Base-by-base conservation (phyloP, 2,797 vertebrate genomes). In the Sitta carolinensis region DNA sequence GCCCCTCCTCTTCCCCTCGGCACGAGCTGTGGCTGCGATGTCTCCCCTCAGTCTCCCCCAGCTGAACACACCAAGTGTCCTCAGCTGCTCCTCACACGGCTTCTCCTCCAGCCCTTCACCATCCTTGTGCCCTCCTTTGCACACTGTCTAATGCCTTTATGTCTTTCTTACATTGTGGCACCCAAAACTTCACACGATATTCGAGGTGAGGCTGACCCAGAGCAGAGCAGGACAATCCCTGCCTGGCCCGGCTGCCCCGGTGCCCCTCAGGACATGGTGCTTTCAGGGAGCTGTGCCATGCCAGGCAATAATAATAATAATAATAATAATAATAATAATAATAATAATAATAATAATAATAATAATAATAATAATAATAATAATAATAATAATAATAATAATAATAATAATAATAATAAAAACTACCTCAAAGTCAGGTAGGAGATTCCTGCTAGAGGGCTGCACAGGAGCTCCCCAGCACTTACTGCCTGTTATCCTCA, bases 111-210 rank as follows among this genome's bases (percentile, higher is more conserved):
- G 62, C 52, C 62, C 45, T 43, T 75, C 70, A 10, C 10, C 45
- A 51, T 13, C 32, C 38, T 12, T 1, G 0, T 58, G 52, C 26
- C 10, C 22, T 84, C 27, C 45, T 59, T 29, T 75, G 62, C 22
- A 52, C 62, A 23, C 45, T 32, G 0, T 23, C 8, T 32, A 3
- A 38, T 7, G 5, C 12, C 2, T 75, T 23, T 1, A 7, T 38
- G 23, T 52, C 72, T 38, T 2, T 51, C 38, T 38, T 0, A 11
- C 0, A 11, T 14, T 19, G n/a, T 61, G 62, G 27, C 47, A 45
- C 5, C 17, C n/a, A 32, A 15, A 51, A 43, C 3, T 27, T 27
- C 38, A 22, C 38, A 32, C 45, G 45, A 1, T 29, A 52, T 38
- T 45, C 0, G 0, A 51, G 38, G 4, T 23, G 45, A 45, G 38